A percentile compares a stretch with the other conserved stretches of the same genome.
phyloP scores from a whole-genome alignment of 2,888 invertebrate genomes.

The Biston stratarius region DNA sequence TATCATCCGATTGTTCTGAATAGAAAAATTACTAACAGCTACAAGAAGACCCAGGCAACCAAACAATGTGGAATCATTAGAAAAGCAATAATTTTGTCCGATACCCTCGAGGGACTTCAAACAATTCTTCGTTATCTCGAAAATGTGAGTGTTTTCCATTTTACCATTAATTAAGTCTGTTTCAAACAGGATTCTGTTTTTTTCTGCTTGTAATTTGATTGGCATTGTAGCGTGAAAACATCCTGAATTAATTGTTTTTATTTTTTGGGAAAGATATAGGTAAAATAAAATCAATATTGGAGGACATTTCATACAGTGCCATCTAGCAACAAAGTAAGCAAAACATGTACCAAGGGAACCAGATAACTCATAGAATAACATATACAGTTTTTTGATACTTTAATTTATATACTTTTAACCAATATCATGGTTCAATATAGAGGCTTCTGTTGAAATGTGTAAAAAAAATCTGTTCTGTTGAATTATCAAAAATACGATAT shows the following conservation, averaged over 20 bases:
- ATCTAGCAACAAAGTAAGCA: too few species aligned
- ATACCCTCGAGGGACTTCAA: constrained; percentile 23
- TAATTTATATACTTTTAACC: too few species aligned
- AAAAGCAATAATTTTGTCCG: constrained; percentile 21
- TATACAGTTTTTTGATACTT: too few species aligned
- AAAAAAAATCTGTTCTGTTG: too few species aligned
- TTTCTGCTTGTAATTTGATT: constrained; percentile 25
- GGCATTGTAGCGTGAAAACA: constrained; percentile 9
- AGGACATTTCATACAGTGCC: too few species aligned
- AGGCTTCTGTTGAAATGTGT: too few species aligned
- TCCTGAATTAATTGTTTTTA: constrained; percentile 16
- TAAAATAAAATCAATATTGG: too few species aligned
- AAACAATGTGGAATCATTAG: constrained; percentile 24
- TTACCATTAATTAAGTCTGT: constrained; percentile 30
- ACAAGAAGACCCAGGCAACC: neutral
- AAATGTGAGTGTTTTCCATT: constrained; percentile 30
- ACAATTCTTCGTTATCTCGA: constrained; percentile 33
- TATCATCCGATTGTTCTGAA: neutral
- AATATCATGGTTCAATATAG: too few species aligned
- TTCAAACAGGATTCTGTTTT: constrained; percentile 16
- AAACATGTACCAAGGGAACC: too few species aligned
- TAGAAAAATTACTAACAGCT: neutral
- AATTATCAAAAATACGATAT: too few species aligned
- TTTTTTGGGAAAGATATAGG: neutral
- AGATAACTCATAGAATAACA: too few species aligned